A percentile compares a stretch with the other conserved stretches of the same genome.
These are phyloP conservation scores for Peromyscus eremicus DNA, from an alignment of 2,797 vertebrate genomes.

Conservation along the genomic window DNA sequence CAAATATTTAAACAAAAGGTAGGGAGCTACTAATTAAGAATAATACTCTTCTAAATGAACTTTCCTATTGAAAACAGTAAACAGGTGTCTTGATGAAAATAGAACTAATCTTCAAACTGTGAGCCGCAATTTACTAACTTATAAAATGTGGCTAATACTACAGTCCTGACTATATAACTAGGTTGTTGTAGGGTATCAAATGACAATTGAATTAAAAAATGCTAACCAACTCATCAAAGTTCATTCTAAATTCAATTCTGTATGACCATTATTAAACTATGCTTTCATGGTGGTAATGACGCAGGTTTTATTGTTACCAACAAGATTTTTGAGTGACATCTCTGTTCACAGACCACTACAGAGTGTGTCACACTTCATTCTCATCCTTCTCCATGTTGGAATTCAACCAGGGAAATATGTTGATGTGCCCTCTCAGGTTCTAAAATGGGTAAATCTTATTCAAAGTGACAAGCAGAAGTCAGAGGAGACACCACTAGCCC, in stretches of 20 bases:
- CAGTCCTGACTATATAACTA: neutral
- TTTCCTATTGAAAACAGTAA: neutral
- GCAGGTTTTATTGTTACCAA: neutral
- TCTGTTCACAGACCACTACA: neutral
- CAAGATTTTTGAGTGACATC: neutral
- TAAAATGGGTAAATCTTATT: neutral
- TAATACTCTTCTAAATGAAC: slow-evolving; percentile 19
- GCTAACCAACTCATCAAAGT: neutral
- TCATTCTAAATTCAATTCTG: neutral
- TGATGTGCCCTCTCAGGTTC: neutral
- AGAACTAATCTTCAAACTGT: neutral
- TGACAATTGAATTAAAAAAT: neutral
- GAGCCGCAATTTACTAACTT: neutral
- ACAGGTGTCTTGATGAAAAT: slow-evolving; percentile 13
- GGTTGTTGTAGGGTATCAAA: neutral
- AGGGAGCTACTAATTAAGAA: slow-evolving; percentile 60
- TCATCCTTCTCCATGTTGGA: neutral
- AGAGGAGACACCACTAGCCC: neutral
- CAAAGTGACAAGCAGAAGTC: neutral
- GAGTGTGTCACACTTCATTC: neutral
- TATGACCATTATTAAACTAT: neutral
- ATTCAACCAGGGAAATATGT: neutral
- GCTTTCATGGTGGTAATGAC: neutral
- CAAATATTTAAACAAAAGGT: slow-evolving; percentile 78
- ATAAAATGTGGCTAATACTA: neutral